Evolutionary conservation across 1,140 invertebrate species (phyloP), one percentile per base, ranked within the genome.

Genomic region (Cydia amplana): DNA sequence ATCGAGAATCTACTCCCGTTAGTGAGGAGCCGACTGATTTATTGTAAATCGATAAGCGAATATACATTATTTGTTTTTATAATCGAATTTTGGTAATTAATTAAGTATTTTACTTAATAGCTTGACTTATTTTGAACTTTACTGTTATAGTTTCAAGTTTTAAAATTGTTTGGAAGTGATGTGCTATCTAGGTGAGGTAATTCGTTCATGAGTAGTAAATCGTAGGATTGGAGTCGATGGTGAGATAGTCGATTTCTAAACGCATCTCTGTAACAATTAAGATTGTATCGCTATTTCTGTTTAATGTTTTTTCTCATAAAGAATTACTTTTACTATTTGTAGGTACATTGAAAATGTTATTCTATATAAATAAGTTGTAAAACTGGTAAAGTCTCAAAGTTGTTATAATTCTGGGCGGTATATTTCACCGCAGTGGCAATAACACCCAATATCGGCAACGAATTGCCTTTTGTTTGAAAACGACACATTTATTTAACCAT

Each of bases 21-120:
- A 83, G 82, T 84, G 83, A 86, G 85, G 85, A 74, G 76, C 83
- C 85, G 82, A 73, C 80, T 85, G 85, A 90, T 88, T 85, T 86
- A 87, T 81, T 83, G 80, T 70, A 74, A 80, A 85, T 84, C 85
- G 87, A 91, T 91, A 86, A 85, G 72, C 77, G 76, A 74, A 78
- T 86, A 80, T 87, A 83, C 86, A 85, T 81, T 74, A 74, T 77
- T 77, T 16, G 82, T 82, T 82, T 78, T 77, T 46, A 49, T 75
- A 77, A 75, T 74, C 28, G 65, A 70, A 36, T 70, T 36, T 36
- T 14, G 32, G n/a, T 70, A 70, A 70, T 70, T 32, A 70, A 70
- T 70, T 70, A 70, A 70, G n/a, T 16, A 7, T 70, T 18, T 36
- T n/a, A 10, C 65, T 70, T 36, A 7, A 14, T 23, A 60, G 7